Conservation (phyloP, 2,113 vertebrate genomes). For the Corynorhinus townsendii region DNA sequence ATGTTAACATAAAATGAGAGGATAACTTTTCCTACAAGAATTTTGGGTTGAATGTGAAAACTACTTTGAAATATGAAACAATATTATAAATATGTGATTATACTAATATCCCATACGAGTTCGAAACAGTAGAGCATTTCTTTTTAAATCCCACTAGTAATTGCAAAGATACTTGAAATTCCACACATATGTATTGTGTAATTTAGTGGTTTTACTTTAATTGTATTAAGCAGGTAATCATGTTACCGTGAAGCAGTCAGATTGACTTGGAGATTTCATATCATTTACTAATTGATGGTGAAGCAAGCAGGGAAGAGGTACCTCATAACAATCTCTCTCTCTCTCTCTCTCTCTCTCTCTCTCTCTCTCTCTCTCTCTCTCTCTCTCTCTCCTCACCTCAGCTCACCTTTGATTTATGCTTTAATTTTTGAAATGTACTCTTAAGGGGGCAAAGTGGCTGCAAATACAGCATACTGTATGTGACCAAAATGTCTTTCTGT, state of each 20-base stretch:
- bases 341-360: not conserved
- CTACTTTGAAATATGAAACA: not conserved
- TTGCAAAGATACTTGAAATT: not conserved
- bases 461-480: not conserved
- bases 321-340: not conserved
- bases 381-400: too few relatives aligned
- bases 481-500: not conserved
- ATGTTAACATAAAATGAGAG: not conserved
- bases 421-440: not conserved
- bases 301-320: not conserved
- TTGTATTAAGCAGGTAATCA: not conserved
- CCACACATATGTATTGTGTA: not conserved
- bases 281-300: slow-evolving; percentile 11
- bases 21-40: not conserved
- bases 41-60: not conserved
- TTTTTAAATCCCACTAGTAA: not conserved
- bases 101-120: not conserved
- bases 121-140: not conserved
- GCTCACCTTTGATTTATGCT: not conserved
- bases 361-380: too few relatives aligned
- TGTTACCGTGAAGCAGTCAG: not conserved
- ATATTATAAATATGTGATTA: not conserved
- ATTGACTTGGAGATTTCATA: not conserved
- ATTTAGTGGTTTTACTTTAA: not conserved
- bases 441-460: not conserved